Evolutionary conservation across 2,888 invertebrate genomes (phyloP).

Genomic region (Protophormia terraenovae): DNA sequence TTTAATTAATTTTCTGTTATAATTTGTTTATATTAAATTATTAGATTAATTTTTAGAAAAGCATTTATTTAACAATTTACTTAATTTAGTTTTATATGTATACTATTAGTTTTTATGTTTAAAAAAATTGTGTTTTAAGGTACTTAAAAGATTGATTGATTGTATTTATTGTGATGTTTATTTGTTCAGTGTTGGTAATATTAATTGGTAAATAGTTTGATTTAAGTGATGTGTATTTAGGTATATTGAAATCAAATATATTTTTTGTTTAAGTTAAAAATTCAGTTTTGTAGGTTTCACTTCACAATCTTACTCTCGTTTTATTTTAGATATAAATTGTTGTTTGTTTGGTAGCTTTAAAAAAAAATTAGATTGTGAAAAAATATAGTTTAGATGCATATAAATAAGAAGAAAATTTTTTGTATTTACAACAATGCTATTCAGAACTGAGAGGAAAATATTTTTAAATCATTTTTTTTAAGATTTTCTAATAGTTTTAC

Average conservation of each 20-base stretch:
- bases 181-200: neutral
- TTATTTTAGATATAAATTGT: neutral
- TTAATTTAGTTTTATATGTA: neutral
- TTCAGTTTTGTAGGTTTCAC: neutral
- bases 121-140: conserved; percentile 45
- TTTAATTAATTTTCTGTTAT: neutral
- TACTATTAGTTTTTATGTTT: neutral
- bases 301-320: neutral
- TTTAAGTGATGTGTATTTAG: conserved; percentile 11
- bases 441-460: neutral
- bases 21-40: neutral
- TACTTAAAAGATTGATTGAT: conserved; percentile 63
- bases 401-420: neutral
- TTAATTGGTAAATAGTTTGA: conserved; percentile 1
- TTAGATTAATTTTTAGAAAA: conserved; percentile 30
- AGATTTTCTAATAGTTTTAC: too few species aligned
- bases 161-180: conserved; percentile 47
- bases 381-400: neutral
- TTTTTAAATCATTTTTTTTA: too few species aligned
- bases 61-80: conserved; percentile 36
- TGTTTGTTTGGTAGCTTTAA: neutral
- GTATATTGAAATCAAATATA: neutral
- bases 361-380: neutral
- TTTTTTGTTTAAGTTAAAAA: neutral
- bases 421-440: neutral